A percentile compares a stretch with the other conserved stretches of the same genome.
Evolutionary conservation across 1,140 invertebrate genomes (phyloP).

Genomic region (Halesus radiatus): DNA sequence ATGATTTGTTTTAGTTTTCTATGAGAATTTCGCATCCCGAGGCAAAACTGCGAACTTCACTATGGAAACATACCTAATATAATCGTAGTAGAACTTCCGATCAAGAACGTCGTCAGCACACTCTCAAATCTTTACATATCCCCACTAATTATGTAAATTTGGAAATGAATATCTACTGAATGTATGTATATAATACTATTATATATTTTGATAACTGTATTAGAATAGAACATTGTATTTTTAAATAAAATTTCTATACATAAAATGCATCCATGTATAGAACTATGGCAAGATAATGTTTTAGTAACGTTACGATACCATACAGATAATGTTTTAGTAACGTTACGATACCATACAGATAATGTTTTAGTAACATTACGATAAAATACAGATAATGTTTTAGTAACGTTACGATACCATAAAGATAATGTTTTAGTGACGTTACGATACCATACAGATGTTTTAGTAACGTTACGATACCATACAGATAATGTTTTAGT

Average conservation of each 20-base stretch:
- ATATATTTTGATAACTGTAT: slow-evolving; percentile 57
- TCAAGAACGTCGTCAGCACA: slow-evolving; percentile 24
- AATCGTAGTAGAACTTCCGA: background rate
- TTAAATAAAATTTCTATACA: slow-evolving; percentile 40
- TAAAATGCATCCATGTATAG: slow-evolving; percentile 17
- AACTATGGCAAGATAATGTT: background rate
- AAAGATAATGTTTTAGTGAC: background rate
- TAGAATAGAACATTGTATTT: slow-evolving; percentile 56
- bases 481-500: background rate
- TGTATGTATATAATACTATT: slow-evolving; percentile 53
- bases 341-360: background rate
- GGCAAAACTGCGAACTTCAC: slow-evolving; percentile 1
- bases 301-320: background rate
- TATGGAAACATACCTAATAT: background rate
- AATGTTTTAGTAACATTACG: background rate
- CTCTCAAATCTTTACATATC: slow-evolving; percentile 54
- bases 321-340: background rate
- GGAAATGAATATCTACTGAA: slow-evolving; percentile 43
- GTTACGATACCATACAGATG: background rate
- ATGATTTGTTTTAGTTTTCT: background rate
- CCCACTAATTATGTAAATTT: slow-evolving; percentile 44
- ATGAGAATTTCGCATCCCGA: background rate
- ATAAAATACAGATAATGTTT: background rate
- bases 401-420: background rate
- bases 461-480: background rate